These are phyloP conservation scores for Albula goreensis DNA, from an alignment of 2,113 vertebrate genomes.

Conservation along the genomic window DNA sequence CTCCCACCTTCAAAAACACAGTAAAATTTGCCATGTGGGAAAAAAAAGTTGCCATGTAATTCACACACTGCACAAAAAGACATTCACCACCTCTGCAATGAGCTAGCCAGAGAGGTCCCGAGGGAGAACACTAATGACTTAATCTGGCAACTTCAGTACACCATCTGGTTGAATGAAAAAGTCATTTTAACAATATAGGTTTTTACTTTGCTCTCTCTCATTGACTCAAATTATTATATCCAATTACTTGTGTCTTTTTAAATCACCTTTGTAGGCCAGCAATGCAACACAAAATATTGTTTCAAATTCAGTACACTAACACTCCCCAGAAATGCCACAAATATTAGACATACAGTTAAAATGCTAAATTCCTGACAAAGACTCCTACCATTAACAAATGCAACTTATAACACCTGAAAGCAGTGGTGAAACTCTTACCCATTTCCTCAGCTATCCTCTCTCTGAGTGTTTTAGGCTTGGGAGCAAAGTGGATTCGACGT, in stretches of 20 bases:
- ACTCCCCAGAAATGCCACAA: neutral
- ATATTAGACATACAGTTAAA: too few relatives aligned
- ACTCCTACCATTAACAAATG: neutral
- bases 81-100: too few relatives aligned
- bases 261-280: neutral
- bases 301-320: neutral
- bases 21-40: too few relatives aligned
- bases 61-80: too few relatives aligned
- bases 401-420: neutral
- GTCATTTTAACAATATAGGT: too few relatives aligned
- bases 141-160: too few relatives aligned
- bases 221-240: neutral
- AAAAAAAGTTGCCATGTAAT: too few relatives aligned
- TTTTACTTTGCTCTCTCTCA: too few relatives aligned
- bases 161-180: neutral
- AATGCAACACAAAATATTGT: neutral
- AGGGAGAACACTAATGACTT: too few relatives aligned
- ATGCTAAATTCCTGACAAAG: too few relatives aligned
- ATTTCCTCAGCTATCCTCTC: constrained; percentile 81
- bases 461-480: constrained; percentile 72
- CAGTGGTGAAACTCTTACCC: constrained; percentile 62
- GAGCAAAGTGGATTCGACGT: constrained; percentile 76
- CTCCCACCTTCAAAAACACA: constrained; percentile 58
- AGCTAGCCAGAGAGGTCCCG: neutral
- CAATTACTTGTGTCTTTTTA: neutral